phyloP scores from a whole-genome alignment of 2,888 invertebrate genomes.

The Erebia palarica region DNA sequence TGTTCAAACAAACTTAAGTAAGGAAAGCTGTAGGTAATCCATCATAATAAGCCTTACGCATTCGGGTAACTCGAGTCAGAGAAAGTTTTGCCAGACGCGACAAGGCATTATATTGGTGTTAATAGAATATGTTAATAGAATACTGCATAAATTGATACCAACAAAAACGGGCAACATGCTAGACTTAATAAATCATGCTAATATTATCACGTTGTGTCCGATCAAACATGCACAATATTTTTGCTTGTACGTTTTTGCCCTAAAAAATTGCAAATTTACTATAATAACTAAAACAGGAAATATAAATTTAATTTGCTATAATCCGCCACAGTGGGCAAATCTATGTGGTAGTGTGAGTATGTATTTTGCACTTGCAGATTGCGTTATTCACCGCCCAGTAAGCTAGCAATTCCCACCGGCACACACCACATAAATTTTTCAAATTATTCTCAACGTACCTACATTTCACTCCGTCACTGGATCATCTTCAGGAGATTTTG shows the following conservation, averaged over 20 bases:
- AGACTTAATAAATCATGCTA: conserved; percentile 19
- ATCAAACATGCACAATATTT: not conserved
- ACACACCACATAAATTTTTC: too few relatives aligned
- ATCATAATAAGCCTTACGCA: conserved; percentile 26
- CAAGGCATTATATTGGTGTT: conserved; percentile 58
- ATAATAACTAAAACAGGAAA: not conserved
- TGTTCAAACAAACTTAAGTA: conserved; percentile 14
- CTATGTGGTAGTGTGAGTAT: too few relatives aligned
- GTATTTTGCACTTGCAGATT: too few relatives aligned
- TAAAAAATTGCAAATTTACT: too few relatives aligned
- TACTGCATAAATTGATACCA: conserved; percentile 37
- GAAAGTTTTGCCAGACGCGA: conserved; percentile 45
- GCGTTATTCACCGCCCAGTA: too few relatives aligned
- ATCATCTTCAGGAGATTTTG: too few relatives aligned
- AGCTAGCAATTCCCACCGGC: too few relatives aligned
- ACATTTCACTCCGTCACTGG: too few relatives aligned
- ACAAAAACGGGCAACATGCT: conserved; percentile 34
- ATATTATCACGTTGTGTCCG: conserved; percentile 6
- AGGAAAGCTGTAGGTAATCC: conserved; percentile 19
- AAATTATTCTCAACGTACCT: too few relatives aligned
- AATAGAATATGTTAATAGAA: conserved; percentile 66
- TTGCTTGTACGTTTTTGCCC: not conserved
- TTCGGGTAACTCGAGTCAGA: conserved; percentile 45
- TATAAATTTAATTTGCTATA: too few relatives aligned
- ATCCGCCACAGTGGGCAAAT: too few relatives aligned